Conservation (phyloP, 1,140 invertebrate species). For the Sarcophaga peregrina region DNA sequence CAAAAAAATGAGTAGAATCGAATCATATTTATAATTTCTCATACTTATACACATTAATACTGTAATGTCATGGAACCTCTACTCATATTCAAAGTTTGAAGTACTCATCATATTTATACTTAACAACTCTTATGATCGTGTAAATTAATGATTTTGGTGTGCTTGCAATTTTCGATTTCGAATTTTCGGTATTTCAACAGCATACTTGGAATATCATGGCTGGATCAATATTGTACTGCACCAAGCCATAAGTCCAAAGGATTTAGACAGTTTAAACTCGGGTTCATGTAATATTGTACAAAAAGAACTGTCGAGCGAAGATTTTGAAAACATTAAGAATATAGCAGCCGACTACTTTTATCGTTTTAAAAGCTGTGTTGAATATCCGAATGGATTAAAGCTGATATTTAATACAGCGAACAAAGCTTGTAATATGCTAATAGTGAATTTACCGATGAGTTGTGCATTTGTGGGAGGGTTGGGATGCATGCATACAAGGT, state of each 20-base stretch:
- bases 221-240: slow-evolving; percentile 72
- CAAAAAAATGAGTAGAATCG: too few species aligned
- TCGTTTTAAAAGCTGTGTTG: slow-evolving; percentile 76
- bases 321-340: slow-evolving; percentile 73
- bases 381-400: slow-evolving; percentile 74
- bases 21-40: too few species aligned
- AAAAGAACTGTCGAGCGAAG: slow-evolving; percentile 70
- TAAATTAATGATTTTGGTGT: too few species aligned
- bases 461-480: too few species aligned
- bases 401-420: slow-evolving; percentile 80
- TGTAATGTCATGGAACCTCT: too few species aligned
- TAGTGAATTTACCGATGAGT: slow-evolving; percentile 75
- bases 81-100: too few species aligned
- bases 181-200: too few species aligned
- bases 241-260: slow-evolving; percentile 76
- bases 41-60: too few species aligned
- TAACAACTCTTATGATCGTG: too few species aligned
- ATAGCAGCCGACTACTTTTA: slow-evolving; percentile 81
- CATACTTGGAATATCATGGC: slow-evolving; percentile 70
- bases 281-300: slow-evolving; percentile 77
- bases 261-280: slow-evolving; percentile 75
- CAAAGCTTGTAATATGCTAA: slow-evolving; percentile 79
- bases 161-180: too few species aligned
- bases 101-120: too few species aligned
- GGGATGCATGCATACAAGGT: too few species aligned